phyloP scores from a whole-genome alignment of 1,140 invertebrate genomes.

The Drosophila santomea region DNA sequence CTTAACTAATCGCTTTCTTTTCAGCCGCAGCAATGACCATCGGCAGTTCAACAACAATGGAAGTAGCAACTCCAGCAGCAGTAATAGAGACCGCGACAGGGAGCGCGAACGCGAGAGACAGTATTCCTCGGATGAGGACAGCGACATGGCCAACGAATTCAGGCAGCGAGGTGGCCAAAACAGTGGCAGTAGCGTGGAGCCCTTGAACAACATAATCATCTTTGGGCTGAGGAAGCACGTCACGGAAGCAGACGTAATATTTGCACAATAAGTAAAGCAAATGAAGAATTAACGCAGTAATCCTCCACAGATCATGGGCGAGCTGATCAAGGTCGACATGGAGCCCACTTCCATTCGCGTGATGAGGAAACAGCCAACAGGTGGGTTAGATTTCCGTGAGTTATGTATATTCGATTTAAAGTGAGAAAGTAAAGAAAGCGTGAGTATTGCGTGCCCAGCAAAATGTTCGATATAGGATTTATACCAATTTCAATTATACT shows the following conservation, averaged over 20 bases:
- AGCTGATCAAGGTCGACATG: conserved; percentile 90
- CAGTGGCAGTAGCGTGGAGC: conserved; percentile 90
- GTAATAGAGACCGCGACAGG: not conserved
- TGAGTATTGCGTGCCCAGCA: conserved; percentile 46
- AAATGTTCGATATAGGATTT: conserved; percentile 24
- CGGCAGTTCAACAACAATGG: conserved; percentile 42
- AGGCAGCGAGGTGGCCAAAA: conserved; percentile 18
- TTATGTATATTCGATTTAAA: not conserved
- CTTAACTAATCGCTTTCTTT: not conserved
- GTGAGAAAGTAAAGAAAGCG: conserved; percentile 8
- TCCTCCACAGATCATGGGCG: conserved; percentile 78
- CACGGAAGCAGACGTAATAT: conserved; percentile 93
- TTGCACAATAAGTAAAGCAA: conserved; percentile 16
- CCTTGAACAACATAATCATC: conserved; percentile 94
- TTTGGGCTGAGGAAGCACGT: conserved; percentile 91
- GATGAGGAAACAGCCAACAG: conserved; percentile 94
- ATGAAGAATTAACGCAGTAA: not conserved
- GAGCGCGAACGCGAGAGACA: conserved; percentile 10
- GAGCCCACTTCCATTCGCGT: conserved; percentile 92
- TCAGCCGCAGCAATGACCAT: conserved; percentile 30
- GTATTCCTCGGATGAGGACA: conserved; percentile 60
- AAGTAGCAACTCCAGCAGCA: conserved; percentile 16
- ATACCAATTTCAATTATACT: conserved; percentile 25
- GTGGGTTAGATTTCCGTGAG: conserved; percentile 86
- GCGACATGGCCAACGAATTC: conserved; percentile 48